Evolutionary conservation across 2,888 invertebrate genomes (phyloP).

Genomic region (Tachina fera): DNA sequence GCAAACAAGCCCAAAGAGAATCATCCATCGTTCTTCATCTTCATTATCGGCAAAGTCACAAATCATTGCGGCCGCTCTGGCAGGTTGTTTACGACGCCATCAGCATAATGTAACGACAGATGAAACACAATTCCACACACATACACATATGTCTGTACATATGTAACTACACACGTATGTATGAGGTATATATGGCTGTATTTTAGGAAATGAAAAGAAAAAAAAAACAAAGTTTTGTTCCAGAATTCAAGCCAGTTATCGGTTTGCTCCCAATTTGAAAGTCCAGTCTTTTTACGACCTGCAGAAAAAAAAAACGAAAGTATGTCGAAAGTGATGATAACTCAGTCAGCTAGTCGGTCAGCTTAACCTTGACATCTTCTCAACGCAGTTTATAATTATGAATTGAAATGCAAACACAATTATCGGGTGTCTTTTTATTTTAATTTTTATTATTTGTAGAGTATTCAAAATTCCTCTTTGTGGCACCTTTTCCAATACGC

Average conservation of each 20-base stretch:
- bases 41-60: slow-evolving; percentile 12
- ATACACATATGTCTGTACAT: too few species aligned
- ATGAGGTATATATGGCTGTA: too few species aligned
- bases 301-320: slow-evolving; percentile 4
- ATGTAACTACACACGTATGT: too few species aligned
- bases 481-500: not conserved
- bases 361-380: slow-evolving; percentile 60
- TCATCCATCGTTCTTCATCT: slow-evolving; percentile 6
- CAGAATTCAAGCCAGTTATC: slow-evolving; percentile 18
- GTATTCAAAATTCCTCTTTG: not conserved
- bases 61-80: slow-evolving; percentile 11
- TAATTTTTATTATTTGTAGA: not conserved
- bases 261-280: slow-evolving; percentile 12
- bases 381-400: slow-evolving; percentile 7
- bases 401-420: not conserved
- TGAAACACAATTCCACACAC: not conserved
- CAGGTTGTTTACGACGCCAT: slow-evolving; percentile 20
- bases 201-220: slow-evolving; percentile 4
- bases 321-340: slow-evolving; percentile 50
- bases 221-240: not conserved
- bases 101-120: not conserved
- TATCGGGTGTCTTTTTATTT: not conserved
- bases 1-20: not conserved
- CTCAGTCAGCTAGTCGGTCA: slow-evolving; percentile 25
- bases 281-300: not conserved